phyloP scores from a whole-genome alignment of 2,113 vertebrate species.

The Uropsilus gracilis region DNA sequence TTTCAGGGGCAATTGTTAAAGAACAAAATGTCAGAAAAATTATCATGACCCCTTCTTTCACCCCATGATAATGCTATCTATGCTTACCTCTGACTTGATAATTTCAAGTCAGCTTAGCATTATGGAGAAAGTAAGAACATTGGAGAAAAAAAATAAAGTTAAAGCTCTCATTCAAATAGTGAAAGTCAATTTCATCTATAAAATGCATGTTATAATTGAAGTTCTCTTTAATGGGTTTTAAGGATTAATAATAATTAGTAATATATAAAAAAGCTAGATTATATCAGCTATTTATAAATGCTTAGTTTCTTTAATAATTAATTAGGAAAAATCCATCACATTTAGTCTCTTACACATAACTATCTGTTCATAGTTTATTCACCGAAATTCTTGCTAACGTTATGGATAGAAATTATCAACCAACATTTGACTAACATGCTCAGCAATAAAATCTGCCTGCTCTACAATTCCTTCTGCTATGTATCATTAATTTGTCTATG shows the following conservation, averaged over 20 bases:
- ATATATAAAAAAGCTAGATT: neutral
- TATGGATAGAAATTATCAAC: conserved; percentile 43
- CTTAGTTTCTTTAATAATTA: conserved; percentile 31
- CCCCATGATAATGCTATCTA: neutral
- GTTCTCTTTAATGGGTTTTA: neutral
- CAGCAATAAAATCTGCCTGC: conserved; percentile 4
- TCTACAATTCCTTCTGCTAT: neutral
- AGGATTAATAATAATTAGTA: neutral
- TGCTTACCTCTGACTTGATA: neutral
- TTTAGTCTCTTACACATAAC: neutral
- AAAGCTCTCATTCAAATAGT: neutral
- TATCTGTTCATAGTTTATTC: conserved; percentile 26
- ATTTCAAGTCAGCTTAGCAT: neutral
- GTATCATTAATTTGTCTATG: conserved; percentile 20
- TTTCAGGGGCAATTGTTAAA: neutral
- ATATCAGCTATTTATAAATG: neutral
- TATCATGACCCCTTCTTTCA: neutral
- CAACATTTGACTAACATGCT: conserved; percentile 6
- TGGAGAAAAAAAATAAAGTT: neutral
- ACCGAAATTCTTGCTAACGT: conserved; percentile 26
- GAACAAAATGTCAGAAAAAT: conserved; percentile 31
- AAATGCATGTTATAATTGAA: neutral
- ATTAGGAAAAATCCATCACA: conserved; percentile 30
- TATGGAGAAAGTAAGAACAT: neutral
- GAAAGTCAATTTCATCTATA: neutral